Percentiles rank a stretch among this genome's conserved stretches.
These are phyloP conservation scores for Taenaris catops DNA, from an alignment of 2,888 invertebrate genomes.

Conservation along the genomic window DNA sequence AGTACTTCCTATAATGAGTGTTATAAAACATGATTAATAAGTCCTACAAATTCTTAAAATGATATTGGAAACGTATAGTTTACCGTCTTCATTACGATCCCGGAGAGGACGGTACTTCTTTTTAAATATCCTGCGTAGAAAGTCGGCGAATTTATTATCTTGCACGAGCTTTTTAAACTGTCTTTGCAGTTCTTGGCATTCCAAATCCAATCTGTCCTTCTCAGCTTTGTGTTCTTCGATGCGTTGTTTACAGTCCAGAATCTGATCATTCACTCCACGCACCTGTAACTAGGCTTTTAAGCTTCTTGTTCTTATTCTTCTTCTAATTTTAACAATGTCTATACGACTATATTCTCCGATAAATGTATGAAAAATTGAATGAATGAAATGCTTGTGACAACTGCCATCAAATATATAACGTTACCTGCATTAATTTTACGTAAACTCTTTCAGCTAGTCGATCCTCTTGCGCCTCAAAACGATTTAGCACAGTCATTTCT, in stretches of 20 bases:
- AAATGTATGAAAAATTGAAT: too few species aligned
- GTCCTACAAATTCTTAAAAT: too few species aligned
- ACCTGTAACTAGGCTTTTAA: too few species aligned
- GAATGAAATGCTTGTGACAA: too few species aligned
- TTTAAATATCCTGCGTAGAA: slow-evolving; percentile 89
- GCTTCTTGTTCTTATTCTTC: too few species aligned
- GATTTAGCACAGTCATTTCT: slow-evolving; percentile 86
- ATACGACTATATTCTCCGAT: too few species aligned
- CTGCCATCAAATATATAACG: too few species aligned
- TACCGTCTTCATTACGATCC: slow-evolving; percentile 67
- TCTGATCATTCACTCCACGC: slow-evolving; percentile 72
- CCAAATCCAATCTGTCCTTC: slow-evolving; percentile 41
- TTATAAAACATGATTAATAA: too few species aligned
- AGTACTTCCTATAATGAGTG: too few species aligned
- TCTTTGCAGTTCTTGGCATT: slow-evolving; percentile 57
- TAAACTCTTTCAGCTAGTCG: slow-evolving; percentile 80
- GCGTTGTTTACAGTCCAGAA: slow-evolving; percentile 65
- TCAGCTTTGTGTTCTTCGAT: slow-evolving; percentile 66
- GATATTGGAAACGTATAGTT: neutral
- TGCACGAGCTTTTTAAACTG: slow-evolving; percentile 80
- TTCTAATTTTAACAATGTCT: too few species aligned
- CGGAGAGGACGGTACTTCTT: slow-evolving; percentile 89
- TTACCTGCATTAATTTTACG: slow-evolving; percentile 68
- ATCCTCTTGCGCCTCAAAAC: slow-evolving; percentile 86
- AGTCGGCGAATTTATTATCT: slow-evolving; percentile 89